Base-by-base conservation (phyloP, 2,113 vertebrate genomes). In the Galbula dea region DNA sequence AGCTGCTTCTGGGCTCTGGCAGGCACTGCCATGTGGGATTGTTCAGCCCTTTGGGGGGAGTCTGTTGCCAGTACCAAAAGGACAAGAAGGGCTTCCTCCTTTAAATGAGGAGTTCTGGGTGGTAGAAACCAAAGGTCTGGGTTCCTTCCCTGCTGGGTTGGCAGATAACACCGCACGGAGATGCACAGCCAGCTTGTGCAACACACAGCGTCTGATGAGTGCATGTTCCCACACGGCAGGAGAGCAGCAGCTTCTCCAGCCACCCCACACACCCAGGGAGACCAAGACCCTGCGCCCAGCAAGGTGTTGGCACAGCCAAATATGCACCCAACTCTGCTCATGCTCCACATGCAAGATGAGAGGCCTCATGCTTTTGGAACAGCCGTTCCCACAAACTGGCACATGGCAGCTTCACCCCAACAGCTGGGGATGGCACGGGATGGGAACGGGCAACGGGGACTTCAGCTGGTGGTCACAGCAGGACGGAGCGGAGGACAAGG, bases 401-500 rank as follows among this genome's bases (percentile, higher is more conserved):
- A 3, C 0, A 7, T 4, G 8, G 55, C 0, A 0, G 23, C 61
- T 78, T 36, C 2, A 2, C 52, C 61, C 22, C 0, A 0, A 23
- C 0, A 0, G 30, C 16, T 0, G 7, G 3, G 16, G 19, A 55
- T 1, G 34, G 45, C 16, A 21, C 3, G 9, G n/a, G 57, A 10
- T 0, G 3, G 39, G 34, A 65, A 34, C 0, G 0, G 45, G 52
- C 41, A 12, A 6, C 1, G 39, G 62, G 37, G 41, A 5, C 39
- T 10, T 20, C 41, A 36, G 3, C 16, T 1, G 3, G 11, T 5
- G 2, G 36, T 23, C 41, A 22, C 14, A 3, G 36, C 2, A 3
- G 43, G 23, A 48, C 3, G 10, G 52, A 30, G 37, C 46, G 11
- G 36, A 46, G 32, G 19, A 39, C 26, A 11, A 10, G n/a, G 41